Evolutionary conservation across 2,113 vertebrate genomes (phyloP).

Genomic region (Myotis lucifugus): DNA sequence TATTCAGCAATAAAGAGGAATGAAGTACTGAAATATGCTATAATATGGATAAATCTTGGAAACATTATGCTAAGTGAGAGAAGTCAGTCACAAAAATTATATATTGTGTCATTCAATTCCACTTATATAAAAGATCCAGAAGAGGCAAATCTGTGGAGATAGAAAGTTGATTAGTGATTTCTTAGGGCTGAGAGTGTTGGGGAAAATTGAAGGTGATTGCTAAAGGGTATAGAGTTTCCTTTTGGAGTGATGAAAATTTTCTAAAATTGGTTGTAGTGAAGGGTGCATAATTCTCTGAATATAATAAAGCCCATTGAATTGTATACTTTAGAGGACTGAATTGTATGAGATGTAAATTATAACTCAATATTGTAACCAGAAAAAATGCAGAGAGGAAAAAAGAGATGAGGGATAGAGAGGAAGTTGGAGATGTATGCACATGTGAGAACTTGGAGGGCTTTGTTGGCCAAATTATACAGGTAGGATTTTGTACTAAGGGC

Average conservation of each 20-base stretch:
- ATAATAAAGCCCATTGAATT: background rate
- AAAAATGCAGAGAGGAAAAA: background rate
- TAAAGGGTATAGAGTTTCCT: background rate
- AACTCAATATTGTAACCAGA: background rate
- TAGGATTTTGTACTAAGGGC: background rate
- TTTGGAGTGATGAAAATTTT: background rate
- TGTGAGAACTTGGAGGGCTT: background rate
- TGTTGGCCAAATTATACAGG: background rate
- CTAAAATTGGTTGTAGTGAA: background rate
- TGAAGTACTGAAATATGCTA: background rate
- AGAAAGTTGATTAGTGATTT: background rate
- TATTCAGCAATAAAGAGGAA: background rate
- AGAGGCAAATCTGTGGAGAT: background rate
- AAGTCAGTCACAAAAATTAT: background rate
- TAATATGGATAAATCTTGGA: background rate
- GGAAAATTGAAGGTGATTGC: background rate
- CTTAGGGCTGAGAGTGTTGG: background rate
- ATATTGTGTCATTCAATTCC: background rate
- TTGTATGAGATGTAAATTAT: background rate
- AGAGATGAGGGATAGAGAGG: background rate
- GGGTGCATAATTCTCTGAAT: background rate
- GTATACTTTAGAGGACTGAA: background rate
- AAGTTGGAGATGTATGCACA: background rate
- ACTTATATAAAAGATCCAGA: background rate
- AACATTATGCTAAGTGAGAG: background rate